phyloP scores from a whole-genome alignment of 2,113 vertebrate species.

The Illadopsis cleaveri region DNA sequence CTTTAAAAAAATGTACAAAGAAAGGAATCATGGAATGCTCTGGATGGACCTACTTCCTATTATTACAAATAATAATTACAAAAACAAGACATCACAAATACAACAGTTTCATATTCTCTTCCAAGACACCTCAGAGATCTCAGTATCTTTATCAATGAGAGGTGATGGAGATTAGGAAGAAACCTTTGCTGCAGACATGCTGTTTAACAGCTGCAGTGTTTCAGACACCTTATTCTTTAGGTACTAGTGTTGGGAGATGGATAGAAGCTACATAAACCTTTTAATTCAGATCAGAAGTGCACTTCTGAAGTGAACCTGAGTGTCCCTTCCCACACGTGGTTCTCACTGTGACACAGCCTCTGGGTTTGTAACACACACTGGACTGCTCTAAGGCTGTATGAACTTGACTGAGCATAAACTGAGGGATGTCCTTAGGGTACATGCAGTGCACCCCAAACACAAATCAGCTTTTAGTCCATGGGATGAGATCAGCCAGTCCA shows the following conservation, averaged over 20 bases:
- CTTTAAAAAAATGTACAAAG: neutral
- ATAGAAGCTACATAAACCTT: neutral
- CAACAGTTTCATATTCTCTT: neutral
- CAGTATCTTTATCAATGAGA: neutral
- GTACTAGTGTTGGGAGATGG: neutral
- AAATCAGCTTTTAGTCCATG: neutral
- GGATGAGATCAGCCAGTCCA: neutral
- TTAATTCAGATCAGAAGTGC: neutral
- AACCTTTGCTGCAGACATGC: neutral
- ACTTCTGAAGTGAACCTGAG: neutral
- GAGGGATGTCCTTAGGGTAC: neutral
- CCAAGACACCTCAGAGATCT: neutral
- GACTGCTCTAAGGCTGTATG: neutral
- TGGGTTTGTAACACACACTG: accelerated
- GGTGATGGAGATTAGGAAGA: neutral
- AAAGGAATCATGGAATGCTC: neutral
- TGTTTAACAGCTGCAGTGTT: neutral
- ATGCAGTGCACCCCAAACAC: neutral
- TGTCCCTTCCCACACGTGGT: neutral
- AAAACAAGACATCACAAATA: neutral
- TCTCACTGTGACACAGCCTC: accelerated
- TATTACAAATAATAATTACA: neutral
- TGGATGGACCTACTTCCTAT: neutral
- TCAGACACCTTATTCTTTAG: neutral
- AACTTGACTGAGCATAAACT: neutral